Evolutionary conservation across 1,140 invertebrate species (phyloP).

Genomic region (Papilio aristodemus): DNA sequence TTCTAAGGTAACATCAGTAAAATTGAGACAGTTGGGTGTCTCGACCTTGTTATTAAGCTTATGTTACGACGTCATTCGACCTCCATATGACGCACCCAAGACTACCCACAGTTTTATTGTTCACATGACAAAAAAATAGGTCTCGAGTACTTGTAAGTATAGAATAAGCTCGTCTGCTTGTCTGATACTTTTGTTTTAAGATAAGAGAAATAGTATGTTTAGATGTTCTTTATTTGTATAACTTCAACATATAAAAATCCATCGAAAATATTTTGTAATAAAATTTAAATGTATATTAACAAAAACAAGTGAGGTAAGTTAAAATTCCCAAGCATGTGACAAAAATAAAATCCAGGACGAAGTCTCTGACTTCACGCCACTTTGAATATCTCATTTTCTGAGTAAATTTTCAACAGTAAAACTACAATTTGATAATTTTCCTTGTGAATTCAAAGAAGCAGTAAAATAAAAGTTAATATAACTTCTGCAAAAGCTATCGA

Average conservation of each 20-base stretch:
- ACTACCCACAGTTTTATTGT: conserved; percentile 17
- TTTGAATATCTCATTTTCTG: conserved; percentile 9
- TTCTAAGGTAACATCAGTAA: conserved; percentile 1
- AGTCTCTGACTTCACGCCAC: conserved; percentile 7
- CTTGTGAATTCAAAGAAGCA: neutral
- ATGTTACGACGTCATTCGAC: conserved; percentile 15
- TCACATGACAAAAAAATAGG: neutral
- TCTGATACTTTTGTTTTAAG: too few relatives aligned
- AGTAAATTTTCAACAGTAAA: neutral
- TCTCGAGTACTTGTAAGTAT: neutral
- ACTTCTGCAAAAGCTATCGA: conserved; percentile 58
- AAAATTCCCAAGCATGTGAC: conserved; percentile 1
- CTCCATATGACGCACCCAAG: conserved; percentile 5
- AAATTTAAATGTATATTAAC: neutral
- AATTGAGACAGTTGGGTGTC: conserved; percentile 2
- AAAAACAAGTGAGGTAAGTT: conserved; percentile 2
- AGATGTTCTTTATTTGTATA: neutral
- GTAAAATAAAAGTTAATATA: conserved; percentile 43
- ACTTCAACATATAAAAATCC: neutral
- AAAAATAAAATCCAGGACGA: conserved; percentile 15
- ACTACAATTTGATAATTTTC: neutral
- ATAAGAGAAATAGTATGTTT: too few relatives aligned
- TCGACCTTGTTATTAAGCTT: conserved; percentile 20
- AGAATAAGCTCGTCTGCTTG: neutral
- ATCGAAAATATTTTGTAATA: neutral